Conservation (phyloP, 2,113 vertebrate genomes). For the Meles meles region DNA sequence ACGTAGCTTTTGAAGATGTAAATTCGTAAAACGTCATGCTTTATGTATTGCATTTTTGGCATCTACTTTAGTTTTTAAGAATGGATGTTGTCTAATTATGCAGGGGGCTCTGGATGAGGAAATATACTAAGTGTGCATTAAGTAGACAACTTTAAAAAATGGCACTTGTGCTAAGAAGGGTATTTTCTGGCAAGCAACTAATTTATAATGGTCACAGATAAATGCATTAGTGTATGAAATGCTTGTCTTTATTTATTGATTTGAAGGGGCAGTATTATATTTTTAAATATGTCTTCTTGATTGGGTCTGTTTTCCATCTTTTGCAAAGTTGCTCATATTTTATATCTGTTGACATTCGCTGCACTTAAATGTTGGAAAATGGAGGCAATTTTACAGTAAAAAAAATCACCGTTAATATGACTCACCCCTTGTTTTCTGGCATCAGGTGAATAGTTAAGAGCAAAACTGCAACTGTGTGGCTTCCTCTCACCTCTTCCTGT, state of each 20-base stretch:
- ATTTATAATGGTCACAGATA: conserved; percentile 90
- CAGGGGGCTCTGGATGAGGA: conserved; percentile 84
- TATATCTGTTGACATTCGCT: conserved; percentile 74
- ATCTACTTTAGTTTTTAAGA: conserved; percentile 88
- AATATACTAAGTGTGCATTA: conserved; percentile 90
- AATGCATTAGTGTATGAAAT: conserved; percentile 90
- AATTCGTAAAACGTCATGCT: conserved; percentile 84
- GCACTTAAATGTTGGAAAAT: conserved; percentile 82
- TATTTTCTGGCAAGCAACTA: conserved; percentile 90
- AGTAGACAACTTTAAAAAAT: conserved; percentile 90
- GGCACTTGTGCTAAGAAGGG: conserved; percentile 90
- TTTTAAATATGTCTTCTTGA: conserved; percentile 85
- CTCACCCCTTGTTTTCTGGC: neutral
- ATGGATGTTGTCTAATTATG: conserved; percentile 90
- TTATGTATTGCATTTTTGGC: conserved; percentile 85
- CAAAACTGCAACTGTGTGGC: neutral
- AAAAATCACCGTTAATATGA: conserved; percentile 57
- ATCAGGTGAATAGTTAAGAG: conserved; percentile 50
- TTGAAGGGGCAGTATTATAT: conserved; percentile 85
- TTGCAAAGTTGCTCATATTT: conserved; percentile 81
- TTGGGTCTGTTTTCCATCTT: conserved; percentile 83
- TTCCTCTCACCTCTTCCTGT: conserved; percentile 43
- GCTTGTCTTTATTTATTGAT: conserved; percentile 91
- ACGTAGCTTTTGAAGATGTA: conserved; percentile 84
- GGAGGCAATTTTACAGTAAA: conserved; percentile 75